Evolutionary conservation across 1,140 invertebrate genomes (phyloP), one percentile per base, ranked within the genome.

Genomic region (Penaeus indicus): DNA sequence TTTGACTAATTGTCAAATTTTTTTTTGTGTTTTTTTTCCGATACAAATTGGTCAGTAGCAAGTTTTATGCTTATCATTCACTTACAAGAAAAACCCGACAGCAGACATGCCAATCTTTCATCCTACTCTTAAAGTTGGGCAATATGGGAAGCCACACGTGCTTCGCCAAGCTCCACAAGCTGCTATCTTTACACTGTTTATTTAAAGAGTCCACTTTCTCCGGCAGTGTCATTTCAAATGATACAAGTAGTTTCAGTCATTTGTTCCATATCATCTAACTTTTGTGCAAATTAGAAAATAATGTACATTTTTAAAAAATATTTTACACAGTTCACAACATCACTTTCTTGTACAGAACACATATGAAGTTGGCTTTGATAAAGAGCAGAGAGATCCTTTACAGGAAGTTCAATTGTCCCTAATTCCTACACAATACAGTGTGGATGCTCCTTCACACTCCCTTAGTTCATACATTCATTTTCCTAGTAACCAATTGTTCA

Each of bases 251-350:
- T 77, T 61, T 72, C 69, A 77, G 16, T 77, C 47, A 77, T 77
- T 72, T 38, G 60, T 47, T 38, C 32, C 69, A 60, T 32, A 72
- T 77, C 27, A 60, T 75, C 47, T 25, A 61, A 61, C 38, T 64
- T 85, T 72, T 85, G 84, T 75, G 72, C 69, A 54, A 77, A 22
- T 85, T 80, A 25, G 42, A 75, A 84, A 81, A 86, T 64, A 64
- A 79, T 67, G 62, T 32, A 67, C 62, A 64, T 61, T 85, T 60
- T 84, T 64, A 75, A 54, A 54, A 54, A 85, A 77, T 84, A 84
- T 54, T 84, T 84, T 67, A 84, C 83, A 84, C 63, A 77, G 47
- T 60, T 85, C 32, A 72, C 84, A 85, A 69, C 67, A 63, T 42
- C 67, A 54, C 63, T 61, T 64, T 64, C 77, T 47, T 54, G 54